These are phyloP conservation scores for Diadumene lineata DNA, from an alignment of 92 coral and sea anemone genomes.

Conservation along the genomic window DNA sequence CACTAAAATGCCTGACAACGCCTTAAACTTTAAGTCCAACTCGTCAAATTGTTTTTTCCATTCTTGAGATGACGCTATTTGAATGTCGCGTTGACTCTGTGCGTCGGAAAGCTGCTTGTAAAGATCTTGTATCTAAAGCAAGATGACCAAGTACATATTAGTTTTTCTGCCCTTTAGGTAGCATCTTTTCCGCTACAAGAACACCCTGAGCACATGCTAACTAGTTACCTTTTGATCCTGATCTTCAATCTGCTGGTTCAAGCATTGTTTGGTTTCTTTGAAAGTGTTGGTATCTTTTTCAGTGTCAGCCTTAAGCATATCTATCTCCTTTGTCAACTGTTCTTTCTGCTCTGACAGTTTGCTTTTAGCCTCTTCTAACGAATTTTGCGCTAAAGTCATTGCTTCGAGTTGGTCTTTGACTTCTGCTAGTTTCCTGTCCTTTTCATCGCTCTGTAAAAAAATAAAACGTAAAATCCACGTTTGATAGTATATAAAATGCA, in stretches of 20 bases:
- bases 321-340: constrained; percentile 49
- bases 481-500: no score
- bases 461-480: neutral
- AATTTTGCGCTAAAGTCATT: constrained; percentile 63
- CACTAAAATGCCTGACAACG: neutral
- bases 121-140: constrained; percentile 19
- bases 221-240: constrained; percentile 50
- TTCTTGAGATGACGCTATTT: constrained; percentile 8
- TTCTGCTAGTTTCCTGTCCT: constrained; percentile 38
- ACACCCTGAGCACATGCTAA: neutral
- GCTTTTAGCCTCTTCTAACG: constrained; percentile 77
- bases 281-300: constrained; percentile 25
- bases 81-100: constrained; percentile 1
- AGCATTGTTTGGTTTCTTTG: constrained; percentile 32
- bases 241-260: constrained; percentile 29
- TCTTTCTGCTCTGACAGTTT: constrained; percentile 62
- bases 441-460: constrained; percentile 43
- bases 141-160: no score
- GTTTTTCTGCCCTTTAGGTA: no score
- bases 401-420: constrained; percentile 48
- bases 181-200: no score
- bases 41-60: constrained; percentile 7
- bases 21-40: neutral
- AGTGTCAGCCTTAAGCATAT: constrained; percentile 22
- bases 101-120: constrained; percentile 19